phyloP scores from a whole-genome alignment of 2,797 vertebrate genomes.

The Periparus ater region DNA sequence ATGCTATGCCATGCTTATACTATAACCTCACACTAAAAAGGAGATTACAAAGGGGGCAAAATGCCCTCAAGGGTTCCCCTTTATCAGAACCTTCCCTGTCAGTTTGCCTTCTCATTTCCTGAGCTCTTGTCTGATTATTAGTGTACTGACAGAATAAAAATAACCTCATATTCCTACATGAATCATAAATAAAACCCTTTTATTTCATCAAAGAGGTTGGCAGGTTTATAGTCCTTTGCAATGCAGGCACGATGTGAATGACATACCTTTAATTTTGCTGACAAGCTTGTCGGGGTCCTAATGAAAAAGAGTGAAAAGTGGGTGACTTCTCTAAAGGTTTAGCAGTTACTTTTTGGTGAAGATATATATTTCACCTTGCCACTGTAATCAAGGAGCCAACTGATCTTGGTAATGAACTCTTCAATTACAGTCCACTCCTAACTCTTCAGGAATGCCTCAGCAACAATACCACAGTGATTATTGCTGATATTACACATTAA shows the following conservation, averaged over 20 bases:
- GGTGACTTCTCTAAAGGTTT: slow-evolving; percentile 87
- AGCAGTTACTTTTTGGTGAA: slow-evolving; percentile 74
- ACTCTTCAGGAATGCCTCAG: slow-evolving; percentile 67
- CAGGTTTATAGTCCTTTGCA: slow-evolving; percentile 89
- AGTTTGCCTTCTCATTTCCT: slow-evolving; percentile 82
- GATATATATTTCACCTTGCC: slow-evolving; percentile 81
- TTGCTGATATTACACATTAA: slow-evolving; percentile 52
- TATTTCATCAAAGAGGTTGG: slow-evolving; percentile 88
- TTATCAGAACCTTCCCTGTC: slow-evolving; percentile 83
- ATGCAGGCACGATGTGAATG: slow-evolving; percentile 86
- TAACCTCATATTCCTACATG: slow-evolving; percentile 86
- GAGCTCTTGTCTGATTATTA: slow-evolving; percentile 83
- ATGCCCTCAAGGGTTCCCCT: slow-evolving; percentile 80
- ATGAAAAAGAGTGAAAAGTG: slow-evolving; percentile 81
- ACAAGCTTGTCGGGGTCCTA: slow-evolving; percentile 87
- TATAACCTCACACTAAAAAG: slow-evolving; percentile 74
- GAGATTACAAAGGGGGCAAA: slow-evolving; percentile 82
- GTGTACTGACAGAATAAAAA: slow-evolving; percentile 85
- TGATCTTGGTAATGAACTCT: slow-evolving; percentile 79
- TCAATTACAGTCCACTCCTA: slow-evolving; percentile 76
- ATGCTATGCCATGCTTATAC: slow-evolving; percentile 73
- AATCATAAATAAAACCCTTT: slow-evolving; percentile 87
- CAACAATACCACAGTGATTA: slow-evolving; percentile 65
- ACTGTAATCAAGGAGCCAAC: slow-evolving; percentile 76
- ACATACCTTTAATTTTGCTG: slow-evolving; percentile 97